Conservation (phyloP, 2,797 vertebrate species). For the Sebastes miniatus region DNA sequence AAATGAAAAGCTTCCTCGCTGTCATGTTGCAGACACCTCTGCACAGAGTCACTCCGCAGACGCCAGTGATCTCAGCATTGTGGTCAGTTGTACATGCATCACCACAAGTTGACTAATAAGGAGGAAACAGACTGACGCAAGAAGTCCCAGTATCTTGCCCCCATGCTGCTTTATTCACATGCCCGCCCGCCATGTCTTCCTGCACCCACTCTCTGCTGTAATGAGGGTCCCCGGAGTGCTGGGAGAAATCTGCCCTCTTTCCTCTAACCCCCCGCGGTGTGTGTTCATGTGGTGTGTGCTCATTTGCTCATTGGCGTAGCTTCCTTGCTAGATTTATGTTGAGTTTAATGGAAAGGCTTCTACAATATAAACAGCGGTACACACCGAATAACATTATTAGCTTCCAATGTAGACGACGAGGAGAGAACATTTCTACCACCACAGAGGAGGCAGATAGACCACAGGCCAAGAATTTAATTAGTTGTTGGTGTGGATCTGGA, state of each 20-base stretch:
- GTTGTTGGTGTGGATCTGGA: not conserved
- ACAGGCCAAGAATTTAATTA: not conserved
- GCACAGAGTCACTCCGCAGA: not conserved
- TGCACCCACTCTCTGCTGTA: slow-evolving; percentile 68
- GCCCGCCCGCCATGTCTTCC: slow-evolving; percentile 25
- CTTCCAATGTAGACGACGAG: not conserved
- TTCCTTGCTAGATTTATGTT: slow-evolving; percentile 27
- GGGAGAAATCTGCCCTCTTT: slow-evolving; percentile 40
- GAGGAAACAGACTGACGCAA: slow-evolving; percentile 56
- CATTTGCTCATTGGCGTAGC: slow-evolving; percentile 49
- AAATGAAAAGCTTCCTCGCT: not conserved
- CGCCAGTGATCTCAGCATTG: slow-evolving; percentile 1
- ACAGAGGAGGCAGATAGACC: not conserved
- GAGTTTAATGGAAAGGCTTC: slow-evolving; percentile 32
- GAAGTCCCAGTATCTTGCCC: slow-evolving; percentile 44
- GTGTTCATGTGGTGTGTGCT: slow-evolving; percentile 46
- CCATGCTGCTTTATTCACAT: slow-evolving; percentile 58
- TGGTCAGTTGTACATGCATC: slow-evolving; percentile 49
- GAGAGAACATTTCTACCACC: not conserved
- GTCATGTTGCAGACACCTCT: slow-evolving; percentile 6
- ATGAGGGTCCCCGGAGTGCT: slow-evolving; percentile 63
- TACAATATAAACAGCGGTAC: not conserved
- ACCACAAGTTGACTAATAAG: slow-evolving; percentile 60
- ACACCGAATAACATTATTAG: not conserved
- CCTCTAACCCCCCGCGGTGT: slow-evolving; percentile 41